A percentile compares a stretch with the other conserved stretches of the same genome.
Evolutionary conservation across 2,888 invertebrate species (phyloP).

Genomic region (Nebria brevicollis): DNA sequence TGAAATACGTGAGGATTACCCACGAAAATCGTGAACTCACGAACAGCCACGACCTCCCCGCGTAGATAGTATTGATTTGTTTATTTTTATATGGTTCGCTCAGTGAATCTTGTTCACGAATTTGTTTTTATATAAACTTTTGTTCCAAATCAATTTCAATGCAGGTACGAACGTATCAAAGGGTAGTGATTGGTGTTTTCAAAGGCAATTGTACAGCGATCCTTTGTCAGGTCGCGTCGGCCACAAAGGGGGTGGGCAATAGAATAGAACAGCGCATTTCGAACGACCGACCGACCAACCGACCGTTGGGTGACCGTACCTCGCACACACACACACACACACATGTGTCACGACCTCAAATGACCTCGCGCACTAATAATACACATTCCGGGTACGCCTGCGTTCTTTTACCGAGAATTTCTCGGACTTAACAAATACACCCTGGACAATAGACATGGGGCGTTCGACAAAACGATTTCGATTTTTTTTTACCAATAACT

Average conservation of each 20-base stretch:
- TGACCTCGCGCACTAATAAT: background rate
- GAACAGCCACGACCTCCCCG: background rate
- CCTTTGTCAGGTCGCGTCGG: background rate
- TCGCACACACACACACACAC: background rate
- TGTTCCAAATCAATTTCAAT: background rate
- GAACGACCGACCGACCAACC: background rate
- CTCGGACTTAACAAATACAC: background rate
- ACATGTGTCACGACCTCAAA: background rate
- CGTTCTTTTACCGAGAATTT: background rate
- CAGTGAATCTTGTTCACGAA: background rate
- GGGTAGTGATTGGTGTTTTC: background rate
- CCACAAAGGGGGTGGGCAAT: background rate
- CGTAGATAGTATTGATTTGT: background rate
- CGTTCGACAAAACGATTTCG: no score
- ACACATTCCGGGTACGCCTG: background rate
- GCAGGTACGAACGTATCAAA: background rate
- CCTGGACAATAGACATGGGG: background rate
- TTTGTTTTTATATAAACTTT: background rate
- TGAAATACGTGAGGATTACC: slow-evolving; percentile 1
- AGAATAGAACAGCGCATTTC: background rate
- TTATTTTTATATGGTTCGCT: background rate
- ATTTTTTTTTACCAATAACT: no score
- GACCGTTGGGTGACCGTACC: background rate
- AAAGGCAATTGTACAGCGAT: background rate
- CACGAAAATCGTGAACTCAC: background rate